These are phyloP conservation scores for Acestrorhynchus altus DNA, from an alignment of 2,797 vertebrate species.

Conservation along the genomic window DNA sequence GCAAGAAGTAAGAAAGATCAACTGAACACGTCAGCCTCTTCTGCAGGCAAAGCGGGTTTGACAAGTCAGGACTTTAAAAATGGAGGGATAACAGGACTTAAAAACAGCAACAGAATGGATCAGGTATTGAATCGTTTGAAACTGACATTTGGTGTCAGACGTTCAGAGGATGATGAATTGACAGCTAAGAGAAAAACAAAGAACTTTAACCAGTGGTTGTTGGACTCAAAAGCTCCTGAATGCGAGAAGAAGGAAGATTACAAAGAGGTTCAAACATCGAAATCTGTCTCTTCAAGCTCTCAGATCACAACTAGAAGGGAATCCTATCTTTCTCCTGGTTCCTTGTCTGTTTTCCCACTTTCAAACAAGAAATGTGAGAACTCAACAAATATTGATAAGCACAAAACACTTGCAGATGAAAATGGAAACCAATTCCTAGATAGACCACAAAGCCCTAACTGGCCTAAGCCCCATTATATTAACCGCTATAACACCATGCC, in stretches of 20 bases:
- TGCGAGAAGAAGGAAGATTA: neutral
- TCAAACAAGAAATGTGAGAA: neutral
- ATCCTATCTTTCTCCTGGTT: neutral
- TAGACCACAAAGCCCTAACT: slow-evolving; percentile 58
- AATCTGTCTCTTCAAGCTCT: slow-evolving; percentile 10
- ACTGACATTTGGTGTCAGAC: slow-evolving; percentile 69
- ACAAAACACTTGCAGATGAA: slow-evolving; percentile 50
- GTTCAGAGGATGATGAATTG: slow-evolving; percentile 64
- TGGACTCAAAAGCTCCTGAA: slow-evolving; percentile 42
- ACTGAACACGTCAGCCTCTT: slow-evolving; percentile 52
- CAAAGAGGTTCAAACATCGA: neutral
- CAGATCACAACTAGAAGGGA: neutral
- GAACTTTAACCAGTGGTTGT: slow-evolving; percentile 57
- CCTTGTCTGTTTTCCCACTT: neutral
- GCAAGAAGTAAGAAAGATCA: slow-evolving; percentile 67
- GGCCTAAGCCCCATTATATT: slow-evolving; percentile 28
- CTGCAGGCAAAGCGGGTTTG: slow-evolving; percentile 35
- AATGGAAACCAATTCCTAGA: slow-evolving; percentile 49
- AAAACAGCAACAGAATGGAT: slow-evolving; percentile 71
- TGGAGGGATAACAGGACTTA: slow-evolving; percentile 58
- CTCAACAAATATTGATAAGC: slow-evolving; percentile 2
- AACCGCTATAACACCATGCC: slow-evolving; percentile 55
- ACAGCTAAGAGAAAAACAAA: slow-evolving; percentile 65
- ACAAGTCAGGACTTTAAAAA: slow-evolving; percentile 45
- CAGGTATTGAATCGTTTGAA: slow-evolving; percentile 72